Evolutionary conservation across 2,113 vertebrate species (phyloP), one percentile per base, ranked within the genome.

Genomic region (Aspiorhynchus laticeps): DNA sequence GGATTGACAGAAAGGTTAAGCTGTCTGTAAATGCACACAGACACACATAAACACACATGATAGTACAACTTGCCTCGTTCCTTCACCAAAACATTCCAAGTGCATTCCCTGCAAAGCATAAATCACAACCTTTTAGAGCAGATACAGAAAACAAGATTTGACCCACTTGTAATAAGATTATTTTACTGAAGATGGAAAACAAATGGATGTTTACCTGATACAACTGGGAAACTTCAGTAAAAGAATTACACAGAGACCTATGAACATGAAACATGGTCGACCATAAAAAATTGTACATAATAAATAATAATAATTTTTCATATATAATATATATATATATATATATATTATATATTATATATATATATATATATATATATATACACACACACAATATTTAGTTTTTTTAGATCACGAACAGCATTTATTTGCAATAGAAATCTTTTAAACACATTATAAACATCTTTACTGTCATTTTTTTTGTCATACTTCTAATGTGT

Each of bases 51-150:
- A 77, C 17, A 63, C 67, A 48, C 8, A 76, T 1, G 5, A 33
- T 14, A 24, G 17, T 48, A 56, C 7, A 15, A 2, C 14, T 19
- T 93, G 94, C 94, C 92, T 90, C 21, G 79, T 11, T 1, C 28
- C 5, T 9, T 76, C 89, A 8, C 87, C 83, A 12, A 86, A 88
- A 26, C 94, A 95, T 74, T 92, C 89, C 3, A 94, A 56, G 61
- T 93, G 87, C 75, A 43, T 43, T 0, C 11, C 41, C 94, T 95
- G 82, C 21, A 86, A 26, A 59, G n/a, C 51, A 75, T 48, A 19
- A 86, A 67, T 77, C 33, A 76, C 61, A 77, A 17, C 1, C 26
- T 65, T 48, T 75, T 4, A 76, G 36, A 74, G 4, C 36, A 12
- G 36, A 74, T 38, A 59, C 51, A 76, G 19, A 87, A 43, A 80